Conservation (phyloP, 1,140 invertebrate genomes). For the Zaprionus vittiger region DNA sequence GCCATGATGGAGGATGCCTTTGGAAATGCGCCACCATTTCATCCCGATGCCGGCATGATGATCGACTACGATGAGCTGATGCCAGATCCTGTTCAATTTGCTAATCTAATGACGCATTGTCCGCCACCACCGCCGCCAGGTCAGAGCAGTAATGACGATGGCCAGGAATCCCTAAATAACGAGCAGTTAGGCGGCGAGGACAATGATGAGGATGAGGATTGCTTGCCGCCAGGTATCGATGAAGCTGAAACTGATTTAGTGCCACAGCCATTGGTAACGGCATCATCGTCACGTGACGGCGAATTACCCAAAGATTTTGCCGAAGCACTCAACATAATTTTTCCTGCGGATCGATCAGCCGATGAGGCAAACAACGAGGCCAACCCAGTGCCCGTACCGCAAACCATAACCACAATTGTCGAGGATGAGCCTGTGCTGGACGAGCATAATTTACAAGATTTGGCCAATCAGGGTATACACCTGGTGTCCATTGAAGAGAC, state of each 20-base stretch:
- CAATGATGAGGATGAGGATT: slow-evolving; percentile 61
- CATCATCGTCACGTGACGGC: slow-evolving; percentile 52
- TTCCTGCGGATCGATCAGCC: slow-evolving; percentile 84
- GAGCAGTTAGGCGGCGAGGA: slow-evolving; percentile 31
- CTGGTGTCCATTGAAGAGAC: slow-evolving; percentile 72
- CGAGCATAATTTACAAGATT: slow-evolving; percentile 68
- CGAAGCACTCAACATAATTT: slow-evolving; percentile 90
- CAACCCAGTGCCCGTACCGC: slow-evolving; percentile 37
- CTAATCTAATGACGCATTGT: slow-evolving; percentile 75
- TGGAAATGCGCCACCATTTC: slow-evolving; percentile 79
- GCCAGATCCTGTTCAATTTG: slow-evolving; percentile 84
- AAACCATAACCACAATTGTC: slow-evolving; percentile 70
- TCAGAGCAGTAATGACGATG: slow-evolving; percentile 36
- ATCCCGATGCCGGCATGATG: slow-evolving; percentile 81
- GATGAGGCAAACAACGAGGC: slow-evolving; percentile 41
- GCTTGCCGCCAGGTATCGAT: slow-evolving; percentile 80
- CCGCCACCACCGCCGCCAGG: slow-evolving; percentile 76
- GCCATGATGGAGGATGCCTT: slow-evolving; percentile 83
- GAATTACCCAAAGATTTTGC: slow-evolving; percentile 88
- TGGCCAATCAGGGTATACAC: slow-evolving; percentile 78
- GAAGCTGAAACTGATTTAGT: slow-evolving; percentile 69
- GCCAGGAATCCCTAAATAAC: background rate
- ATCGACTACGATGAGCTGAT: slow-evolving; percentile 83
- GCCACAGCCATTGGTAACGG: slow-evolving; percentile 60
- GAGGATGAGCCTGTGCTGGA: slow-evolving; percentile 65